Percentiles rank a stretch among this genome's conserved stretches.
Conservation (phyloP, 2,113 vertebrate species). For the Callipepla californica region DNA sequence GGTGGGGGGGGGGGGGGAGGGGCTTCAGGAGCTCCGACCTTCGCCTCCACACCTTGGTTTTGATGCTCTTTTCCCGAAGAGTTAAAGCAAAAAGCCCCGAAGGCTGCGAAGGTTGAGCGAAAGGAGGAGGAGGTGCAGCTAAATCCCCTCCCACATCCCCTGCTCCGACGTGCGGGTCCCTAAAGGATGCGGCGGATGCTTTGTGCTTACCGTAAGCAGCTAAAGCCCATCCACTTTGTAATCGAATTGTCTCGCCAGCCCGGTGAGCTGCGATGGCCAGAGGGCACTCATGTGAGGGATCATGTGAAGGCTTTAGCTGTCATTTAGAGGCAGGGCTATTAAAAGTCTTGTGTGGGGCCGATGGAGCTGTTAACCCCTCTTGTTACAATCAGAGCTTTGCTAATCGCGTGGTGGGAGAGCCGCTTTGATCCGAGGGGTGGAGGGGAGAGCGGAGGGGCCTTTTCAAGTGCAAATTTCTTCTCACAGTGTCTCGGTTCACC, state of each 20-base stretch:
- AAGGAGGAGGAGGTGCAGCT: neutral
- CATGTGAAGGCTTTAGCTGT: slow-evolving; percentile 45
- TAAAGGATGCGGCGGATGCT: neutral
- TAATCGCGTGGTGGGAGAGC: slow-evolving; percentile 58
- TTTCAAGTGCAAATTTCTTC: slow-evolving; percentile 71
- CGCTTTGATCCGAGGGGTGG: slow-evolving; percentile 61
- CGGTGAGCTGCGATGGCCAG: slow-evolving; percentile 30
- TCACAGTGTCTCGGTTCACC: neutral
- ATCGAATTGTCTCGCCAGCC: slow-evolving; percentile 32
- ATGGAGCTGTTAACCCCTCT: slow-evolving; percentile 65
- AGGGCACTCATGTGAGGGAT: slow-evolving; percentile 48
- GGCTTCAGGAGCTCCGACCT: neutral
- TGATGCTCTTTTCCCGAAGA: neutral
- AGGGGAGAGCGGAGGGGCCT: slow-evolving; percentile 31
- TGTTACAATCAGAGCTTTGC: slow-evolving; percentile 56
- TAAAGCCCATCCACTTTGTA: slow-evolving; percentile 51
- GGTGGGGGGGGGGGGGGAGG: neutral
- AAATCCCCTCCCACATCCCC: neutral
- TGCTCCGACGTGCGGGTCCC: neutral
- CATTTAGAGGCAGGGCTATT: slow-evolving; percentile 36
- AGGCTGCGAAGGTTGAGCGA: neutral
- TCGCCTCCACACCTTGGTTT: neutral
- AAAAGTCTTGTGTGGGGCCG: slow-evolving; percentile 39
- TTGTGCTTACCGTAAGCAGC: slow-evolving; percentile 26
- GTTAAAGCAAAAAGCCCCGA: neutral